A percentile compares a stretch with the other conserved stretches of the same genome.
These are phyloP conservation scores for Malurus melanocephalus DNA, from an alignment of 2,113 vertebrate species.

Conservation along the genomic window DNA sequence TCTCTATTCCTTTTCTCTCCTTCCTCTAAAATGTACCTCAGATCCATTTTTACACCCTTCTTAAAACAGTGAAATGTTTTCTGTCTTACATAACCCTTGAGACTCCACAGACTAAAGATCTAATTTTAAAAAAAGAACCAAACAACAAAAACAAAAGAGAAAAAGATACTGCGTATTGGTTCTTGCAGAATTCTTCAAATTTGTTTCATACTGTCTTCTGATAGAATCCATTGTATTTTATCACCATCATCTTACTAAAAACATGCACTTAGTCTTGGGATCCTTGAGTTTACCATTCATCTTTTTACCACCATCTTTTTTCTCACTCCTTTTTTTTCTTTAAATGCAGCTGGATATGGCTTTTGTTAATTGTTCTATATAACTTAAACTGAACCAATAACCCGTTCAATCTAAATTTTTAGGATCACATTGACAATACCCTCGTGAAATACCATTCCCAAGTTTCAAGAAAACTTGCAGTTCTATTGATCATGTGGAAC, in stretches of 20 bases:
- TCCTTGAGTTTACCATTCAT: neutral
- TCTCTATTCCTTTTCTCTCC: neutral
- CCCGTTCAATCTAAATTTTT: neutral
- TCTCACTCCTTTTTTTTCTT: fast-evolving
- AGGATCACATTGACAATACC: neutral
- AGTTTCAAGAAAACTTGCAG: neutral
- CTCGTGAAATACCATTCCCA: neutral
- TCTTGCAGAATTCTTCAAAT: neutral
- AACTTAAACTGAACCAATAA: neutral
- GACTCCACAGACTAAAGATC: neutral
- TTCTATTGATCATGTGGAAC: neutral
- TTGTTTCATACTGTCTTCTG: neutral
- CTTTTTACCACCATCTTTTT: neutral
- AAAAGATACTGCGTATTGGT: neutral
- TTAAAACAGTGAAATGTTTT: neutral
- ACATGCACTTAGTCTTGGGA: neutral
- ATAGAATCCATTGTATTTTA: neutral
- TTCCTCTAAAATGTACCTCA: neutral
- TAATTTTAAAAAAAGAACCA: neutral
- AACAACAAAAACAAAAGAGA: neutral
- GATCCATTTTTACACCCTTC: neutral
- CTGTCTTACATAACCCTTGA: neutral
- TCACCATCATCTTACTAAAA: neutral
- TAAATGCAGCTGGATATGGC: neutral
- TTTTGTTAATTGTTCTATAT: neutral